A percentile compares a stretch with the other conserved stretches of the same genome.
Evolutionary conservation across 2,888 invertebrate species (phyloP).

Genomic region (Limnephilus auricula): DNA sequence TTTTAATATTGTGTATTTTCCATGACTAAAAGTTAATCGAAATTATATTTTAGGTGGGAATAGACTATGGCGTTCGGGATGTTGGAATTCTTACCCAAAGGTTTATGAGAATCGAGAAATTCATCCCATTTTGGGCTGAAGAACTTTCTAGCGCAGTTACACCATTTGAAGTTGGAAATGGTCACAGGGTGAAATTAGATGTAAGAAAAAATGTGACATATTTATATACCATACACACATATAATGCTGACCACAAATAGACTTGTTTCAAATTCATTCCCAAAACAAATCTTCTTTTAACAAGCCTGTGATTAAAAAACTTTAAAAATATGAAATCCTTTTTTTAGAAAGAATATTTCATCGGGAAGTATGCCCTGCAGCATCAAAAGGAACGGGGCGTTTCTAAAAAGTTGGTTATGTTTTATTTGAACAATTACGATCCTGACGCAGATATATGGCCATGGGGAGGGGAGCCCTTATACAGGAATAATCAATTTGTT

Average conservation of each 20-base stretch:
- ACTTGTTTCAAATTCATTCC: background rate
- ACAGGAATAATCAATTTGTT: slow-evolving; percentile 81
- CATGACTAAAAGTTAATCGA: background rate
- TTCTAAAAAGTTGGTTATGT: slow-evolving; percentile 80
- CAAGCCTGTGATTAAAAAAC: background rate
- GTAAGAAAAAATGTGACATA: slow-evolving; percentile 67
- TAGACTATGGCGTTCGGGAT: slow-evolving; percentile 82
- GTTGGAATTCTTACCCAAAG: slow-evolving; percentile 83
- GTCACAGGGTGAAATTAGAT: slow-evolving; percentile 79
- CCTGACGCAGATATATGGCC: slow-evolving; percentile 82
- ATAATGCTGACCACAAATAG: background rate
- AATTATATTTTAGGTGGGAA: slow-evolving; percentile 73
- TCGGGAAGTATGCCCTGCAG: slow-evolving; percentile 81
- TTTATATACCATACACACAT: background rate
- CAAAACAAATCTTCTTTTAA: background rate
- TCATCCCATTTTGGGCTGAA: slow-evolving; percentile 86
- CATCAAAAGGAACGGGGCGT: slow-evolving; percentile 80
- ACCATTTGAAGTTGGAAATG: slow-evolving; percentile 81
- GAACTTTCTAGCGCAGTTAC: slow-evolving; percentile 81
- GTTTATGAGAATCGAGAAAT: slow-evolving; percentile 82
- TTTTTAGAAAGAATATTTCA: slow-evolving; percentile 78
- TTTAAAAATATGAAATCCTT: background rate
- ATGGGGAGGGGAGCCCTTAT: slow-evolving; percentile 84
- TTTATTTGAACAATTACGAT: slow-evolving; percentile 80
- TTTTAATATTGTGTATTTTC: background rate